Evolutionary conservation across 37 sponge, comb jelly and placozoan species (phyloP).

Genomic region (Spongilla lacustris): DNA sequence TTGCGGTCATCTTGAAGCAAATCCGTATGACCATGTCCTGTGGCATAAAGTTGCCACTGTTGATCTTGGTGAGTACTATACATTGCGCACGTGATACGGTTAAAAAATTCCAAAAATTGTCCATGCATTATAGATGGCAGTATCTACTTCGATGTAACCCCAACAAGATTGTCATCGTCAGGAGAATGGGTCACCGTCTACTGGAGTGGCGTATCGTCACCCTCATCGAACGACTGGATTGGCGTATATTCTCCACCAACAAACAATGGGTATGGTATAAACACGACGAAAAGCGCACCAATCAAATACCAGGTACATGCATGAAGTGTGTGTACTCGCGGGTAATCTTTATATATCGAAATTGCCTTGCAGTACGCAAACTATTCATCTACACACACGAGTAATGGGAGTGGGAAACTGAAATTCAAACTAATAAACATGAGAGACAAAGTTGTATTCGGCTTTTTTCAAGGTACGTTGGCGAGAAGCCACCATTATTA

Average conservation of each 20-base stretch:
- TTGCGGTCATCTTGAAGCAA: background rate
- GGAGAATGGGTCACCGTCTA: slow-evolving; percentile 68
- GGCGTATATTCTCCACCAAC: slow-evolving; percentile 68
- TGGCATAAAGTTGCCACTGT: background rate
- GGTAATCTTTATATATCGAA: too few relatives aligned
- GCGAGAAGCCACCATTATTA: too few relatives aligned
- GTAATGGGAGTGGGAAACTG: slow-evolving; percentile 25
- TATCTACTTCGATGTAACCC: background rate
- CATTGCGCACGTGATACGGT: too few relatives aligned
- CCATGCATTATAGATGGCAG: background rate
- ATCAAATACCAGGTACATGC: too few relatives aligned
- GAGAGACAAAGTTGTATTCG: slow-evolving; percentile 52
- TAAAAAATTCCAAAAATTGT: too few relatives aligned
- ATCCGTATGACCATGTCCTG: background rate
- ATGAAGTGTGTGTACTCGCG: too few relatives aligned
- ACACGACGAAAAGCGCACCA: slow-evolving; percentile 55
- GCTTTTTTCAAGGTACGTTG: slow-evolving; percentile 61
- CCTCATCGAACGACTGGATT: slow-evolving; percentile 49
- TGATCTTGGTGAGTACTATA: background rate
- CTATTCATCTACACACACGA: slow-evolving; percentile 25
- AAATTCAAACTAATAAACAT: slow-evolving; percentile 63
- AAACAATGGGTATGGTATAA: slow-evolving; percentile 28
- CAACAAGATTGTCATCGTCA: background rate
- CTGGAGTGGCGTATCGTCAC: slow-evolving; percentile 36
- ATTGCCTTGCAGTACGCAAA: slow-evolving; percentile 55